Evolutionary conservation across 2,888 invertebrate genomes (phyloP), one percentile per base, ranked within the genome.

Genomic region (Lochmaea capreae): DNA sequence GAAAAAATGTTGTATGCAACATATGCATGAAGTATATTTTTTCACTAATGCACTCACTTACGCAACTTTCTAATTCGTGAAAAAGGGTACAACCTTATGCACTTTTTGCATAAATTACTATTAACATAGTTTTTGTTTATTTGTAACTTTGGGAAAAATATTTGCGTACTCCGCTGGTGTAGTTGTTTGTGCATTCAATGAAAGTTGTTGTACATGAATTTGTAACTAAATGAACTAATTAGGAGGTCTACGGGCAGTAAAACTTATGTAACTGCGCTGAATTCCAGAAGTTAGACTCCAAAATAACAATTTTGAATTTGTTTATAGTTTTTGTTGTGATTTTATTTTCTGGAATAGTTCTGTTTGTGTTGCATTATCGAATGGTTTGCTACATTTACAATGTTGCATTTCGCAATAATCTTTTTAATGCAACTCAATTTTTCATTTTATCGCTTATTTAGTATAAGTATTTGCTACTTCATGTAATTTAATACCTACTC

Each of bases 141-240:
- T 33, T 33, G 33, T 5, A 33, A 33, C 33, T 33, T 33, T 33
- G 0, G 5, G 5, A 33, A 33, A 33, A 5, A 33, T 5, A 33
- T 6, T 33, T 5, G 33, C 33, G 33, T 5, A 33, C 33, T 0
- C 33, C 33, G 4, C 33, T 33, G 33, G 33, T 33, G 33, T 33
- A 33, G 33, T 4, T 65, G 49, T n/a, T 67, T 39, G 66, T 67
- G 66, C 16, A 67, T 54, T 68, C 61, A 16, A 61, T 4, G 49
- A 68, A 49, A 68, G 46, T 68, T 26, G 68, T 16, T 26, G 39
- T 49, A 61, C 58, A 61, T 68, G 68, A 61, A 68, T 61, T 68
- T 62, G 68, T 49, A 68, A 26, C 67, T 68, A 68, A 68, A 68
- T 68, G 52, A 46, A 61, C 68, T 68, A 68, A 68, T 68, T 68